These are phyloP conservation scores for Drosophila miranda DNA, from an alignment of 1,140 invertebrate species.

Conservation along the genomic window DNA sequence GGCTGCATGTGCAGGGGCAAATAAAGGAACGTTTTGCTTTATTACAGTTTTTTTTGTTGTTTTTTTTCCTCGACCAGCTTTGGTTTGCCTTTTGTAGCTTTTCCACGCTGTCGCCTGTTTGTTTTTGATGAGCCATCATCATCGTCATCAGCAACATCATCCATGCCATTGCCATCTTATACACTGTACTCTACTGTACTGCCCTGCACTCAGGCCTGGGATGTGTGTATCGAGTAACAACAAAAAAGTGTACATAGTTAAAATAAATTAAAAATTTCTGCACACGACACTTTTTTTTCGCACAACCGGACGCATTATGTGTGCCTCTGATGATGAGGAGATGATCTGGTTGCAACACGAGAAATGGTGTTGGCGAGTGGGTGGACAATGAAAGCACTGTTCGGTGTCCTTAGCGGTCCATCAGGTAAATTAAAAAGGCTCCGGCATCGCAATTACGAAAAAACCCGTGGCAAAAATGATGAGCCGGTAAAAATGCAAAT, in stretches of 20 bases:
- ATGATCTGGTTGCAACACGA: constrained; percentile 27
- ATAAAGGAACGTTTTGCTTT: constrained; percentile 43
- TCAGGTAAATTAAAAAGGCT: constrained; percentile 55
- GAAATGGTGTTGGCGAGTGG: constrained; percentile 9
- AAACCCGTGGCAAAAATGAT: constrained; percentile 21
- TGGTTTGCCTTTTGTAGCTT: constrained; percentile 36
- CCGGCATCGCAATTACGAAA: constrained; percentile 31
- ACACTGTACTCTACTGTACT: background rate
- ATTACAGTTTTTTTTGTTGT: constrained; percentile 14
- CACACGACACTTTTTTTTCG: constrained; percentile 41
- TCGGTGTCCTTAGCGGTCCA: constrained; percentile 22
- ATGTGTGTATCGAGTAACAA: background rate
- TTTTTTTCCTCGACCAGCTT: background rate
- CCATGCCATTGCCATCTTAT: constrained; percentile 25
- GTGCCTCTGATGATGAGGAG: constrained; percentile 21
- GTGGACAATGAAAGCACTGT: too few species aligned
- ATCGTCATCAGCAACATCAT: constrained; percentile 19
- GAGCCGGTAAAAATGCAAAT: constrained; percentile 54
- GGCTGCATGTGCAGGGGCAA: constrained; percentile 24
- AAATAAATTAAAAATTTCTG: constrained; percentile 59
- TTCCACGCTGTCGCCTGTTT: constrained; percentile 49
- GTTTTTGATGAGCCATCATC: constrained; percentile 49
- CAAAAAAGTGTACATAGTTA: constrained; percentile 35
- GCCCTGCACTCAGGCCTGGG: constrained; percentile 3
- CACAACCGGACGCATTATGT: constrained; percentile 1